Percentiles rank a stretch among this genome's conserved stretches.
Conservation (phyloP, 2,113 vertebrate genomes). For the Anguilla japonica region DNA sequence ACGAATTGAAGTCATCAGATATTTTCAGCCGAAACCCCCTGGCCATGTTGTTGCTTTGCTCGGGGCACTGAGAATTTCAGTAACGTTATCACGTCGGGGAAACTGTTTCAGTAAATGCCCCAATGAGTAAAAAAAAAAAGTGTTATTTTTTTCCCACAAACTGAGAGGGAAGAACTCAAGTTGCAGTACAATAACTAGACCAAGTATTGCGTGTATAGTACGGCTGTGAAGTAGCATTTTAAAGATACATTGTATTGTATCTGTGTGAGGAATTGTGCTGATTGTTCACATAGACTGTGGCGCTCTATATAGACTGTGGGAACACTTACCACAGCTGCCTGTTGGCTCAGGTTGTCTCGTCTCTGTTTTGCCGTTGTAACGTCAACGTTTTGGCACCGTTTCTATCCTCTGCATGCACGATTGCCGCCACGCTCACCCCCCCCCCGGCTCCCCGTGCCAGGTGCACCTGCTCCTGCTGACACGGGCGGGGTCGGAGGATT, state of each 20-base stretch:
- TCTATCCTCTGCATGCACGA: too few species aligned
- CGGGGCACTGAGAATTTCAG: background rate
- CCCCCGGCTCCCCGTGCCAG: background rate
- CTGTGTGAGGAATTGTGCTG: too few species aligned
- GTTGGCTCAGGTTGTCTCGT: background rate
- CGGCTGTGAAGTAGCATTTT: too few species aligned
- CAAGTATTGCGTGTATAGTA: too few species aligned
- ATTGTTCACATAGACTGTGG: too few species aligned
- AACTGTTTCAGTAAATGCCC: background rate
- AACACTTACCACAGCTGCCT: background rate
- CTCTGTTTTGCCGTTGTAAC: background rate
- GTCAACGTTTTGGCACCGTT: background rate
- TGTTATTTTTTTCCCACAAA: background rate
- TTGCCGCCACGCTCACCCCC: background rate
- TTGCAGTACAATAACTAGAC: too few species aligned
- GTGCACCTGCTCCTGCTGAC: background rate
- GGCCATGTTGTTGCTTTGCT: background rate
- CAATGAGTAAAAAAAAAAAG: background rate
- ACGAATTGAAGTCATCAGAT: background rate
- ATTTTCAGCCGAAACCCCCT: too few species aligned
- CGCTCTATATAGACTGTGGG: too few species aligned
- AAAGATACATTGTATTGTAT: too few species aligned
- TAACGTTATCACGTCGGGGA: background rate
- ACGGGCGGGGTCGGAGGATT: background rate
- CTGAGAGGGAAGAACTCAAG: too few species aligned